A percentile compares a stretch with the other conserved stretches of the same genome.
Conservation (phyloP, 2,113 vertebrate species). For the Colius striatus region DNA sequence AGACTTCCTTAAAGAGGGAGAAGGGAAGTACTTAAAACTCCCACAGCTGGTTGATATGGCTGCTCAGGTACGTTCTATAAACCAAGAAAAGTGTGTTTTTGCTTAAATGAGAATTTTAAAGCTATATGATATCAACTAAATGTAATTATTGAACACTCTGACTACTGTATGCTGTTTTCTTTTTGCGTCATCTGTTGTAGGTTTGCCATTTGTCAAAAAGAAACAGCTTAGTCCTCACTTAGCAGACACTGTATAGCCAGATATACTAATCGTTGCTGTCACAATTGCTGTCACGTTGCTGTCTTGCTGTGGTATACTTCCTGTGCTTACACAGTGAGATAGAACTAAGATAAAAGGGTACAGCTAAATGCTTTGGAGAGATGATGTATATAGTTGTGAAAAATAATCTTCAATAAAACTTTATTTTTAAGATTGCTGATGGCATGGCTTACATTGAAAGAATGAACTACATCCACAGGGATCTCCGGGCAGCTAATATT, state of each 20-base stretch:
- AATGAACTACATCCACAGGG: slow-evolving; percentile 98
- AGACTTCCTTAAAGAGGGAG: slow-evolving; percentile 94
- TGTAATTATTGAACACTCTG: fast-evolving
- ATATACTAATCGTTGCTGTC: neutral
- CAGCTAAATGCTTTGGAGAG: neutral
- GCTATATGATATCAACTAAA: neutral
- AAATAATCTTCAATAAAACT: slow-evolving; percentile 36
- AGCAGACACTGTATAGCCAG: neutral
- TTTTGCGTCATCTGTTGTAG: neutral
- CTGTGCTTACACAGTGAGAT: neutral
- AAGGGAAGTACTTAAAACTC: slow-evolving; percentile 94
- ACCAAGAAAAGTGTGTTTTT: neutral
- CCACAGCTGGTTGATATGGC: slow-evolving; percentile 95
- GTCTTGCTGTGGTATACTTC: neutral
- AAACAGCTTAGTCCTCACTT: neutral
- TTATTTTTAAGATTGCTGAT: slow-evolving; percentile 87
- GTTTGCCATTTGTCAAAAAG: neutral
- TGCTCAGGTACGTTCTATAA: slow-evolving; percentile 84
- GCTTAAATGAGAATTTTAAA: neutral
- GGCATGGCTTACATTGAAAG: slow-evolving; percentile 98
- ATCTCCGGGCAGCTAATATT: slow-evolving; percentile 95
- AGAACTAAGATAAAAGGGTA: neutral
- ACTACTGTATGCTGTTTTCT: neutral
- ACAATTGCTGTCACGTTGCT: too few relatives aligned
- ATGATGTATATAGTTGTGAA: neutral